A percentile compares a stretch with the other conserved stretches of the same genome.
Evolutionary conservation across 1,140 invertebrate species (phyloP).

Genomic region (Belonocnema kinseyi): DNA sequence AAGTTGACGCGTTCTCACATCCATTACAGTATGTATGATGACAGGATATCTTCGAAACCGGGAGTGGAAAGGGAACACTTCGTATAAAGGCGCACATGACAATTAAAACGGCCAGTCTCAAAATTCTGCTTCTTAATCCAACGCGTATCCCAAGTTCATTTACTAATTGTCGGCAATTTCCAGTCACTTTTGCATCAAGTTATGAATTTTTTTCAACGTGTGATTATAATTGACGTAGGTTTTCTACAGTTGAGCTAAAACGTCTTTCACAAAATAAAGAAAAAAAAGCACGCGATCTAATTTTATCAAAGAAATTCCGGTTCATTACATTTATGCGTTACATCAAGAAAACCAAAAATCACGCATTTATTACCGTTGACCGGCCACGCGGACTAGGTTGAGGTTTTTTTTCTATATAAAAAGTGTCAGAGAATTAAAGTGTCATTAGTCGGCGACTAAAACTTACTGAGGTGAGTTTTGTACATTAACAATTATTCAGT

Average conservation of each 20-base stretch:
- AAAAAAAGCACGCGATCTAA: not conserved
- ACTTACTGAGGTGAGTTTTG: not conserved
- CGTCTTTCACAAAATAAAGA: not conserved
- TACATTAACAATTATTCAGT: not conserved
- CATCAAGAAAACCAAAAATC: conserved; percentile 72
- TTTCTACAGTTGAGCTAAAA: not conserved
- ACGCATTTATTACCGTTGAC: conserved; percentile 65
- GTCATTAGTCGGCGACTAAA: too few species aligned
- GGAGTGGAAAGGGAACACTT: conserved; percentile 56
- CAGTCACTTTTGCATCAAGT: not conserved
- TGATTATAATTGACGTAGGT: not conserved
- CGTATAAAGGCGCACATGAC: conserved; percentile 64
- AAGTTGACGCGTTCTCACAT: conserved; percentile 8
- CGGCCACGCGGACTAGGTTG: conserved; percentile 31
- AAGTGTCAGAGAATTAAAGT: conserved; percentile 3
- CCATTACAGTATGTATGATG: conserved; percentile 6
- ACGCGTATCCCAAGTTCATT: not conserved
- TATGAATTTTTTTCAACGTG: conserved; percentile 17
- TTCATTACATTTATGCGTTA: conserved; percentile 71
- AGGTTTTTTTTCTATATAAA: not conserved
- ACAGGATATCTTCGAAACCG: conserved; percentile 3
- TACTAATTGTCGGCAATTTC: not conserved
- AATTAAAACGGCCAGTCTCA: conserved; percentile 69
- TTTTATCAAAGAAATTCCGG: not conserved
- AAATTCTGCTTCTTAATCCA: conserved; percentile 56